A percentile compares a stretch with the other conserved stretches of the same genome.
These are phyloP conservation scores for Otis tarda DNA, from an alignment of 2,113 vertebrate genomes.

Conservation along the genomic window DNA sequence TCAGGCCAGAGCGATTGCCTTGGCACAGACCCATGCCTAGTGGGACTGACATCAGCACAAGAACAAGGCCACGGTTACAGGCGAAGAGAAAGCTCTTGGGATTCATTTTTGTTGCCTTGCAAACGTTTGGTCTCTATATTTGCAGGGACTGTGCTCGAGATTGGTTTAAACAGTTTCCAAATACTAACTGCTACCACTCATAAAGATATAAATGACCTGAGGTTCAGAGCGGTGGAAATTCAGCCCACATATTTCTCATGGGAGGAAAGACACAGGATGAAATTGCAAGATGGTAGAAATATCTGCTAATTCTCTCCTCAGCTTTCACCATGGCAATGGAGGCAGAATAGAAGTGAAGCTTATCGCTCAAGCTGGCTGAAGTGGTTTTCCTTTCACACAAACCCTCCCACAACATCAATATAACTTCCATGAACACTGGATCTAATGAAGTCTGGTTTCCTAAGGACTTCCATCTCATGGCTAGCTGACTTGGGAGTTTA, in stretches of 20 bases:
- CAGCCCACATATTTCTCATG: constrained; percentile 36
- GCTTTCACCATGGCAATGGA: neutral
- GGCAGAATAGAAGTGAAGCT: constrained; percentile 2
- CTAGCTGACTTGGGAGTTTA: constrained; percentile 52
- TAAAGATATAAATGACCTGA: constrained; percentile 12
- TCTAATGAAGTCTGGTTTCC: constrained; percentile 57
- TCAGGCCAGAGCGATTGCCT: constrained; percentile 28
- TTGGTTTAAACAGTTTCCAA: neutral
- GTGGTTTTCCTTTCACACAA: constrained; percentile 36
- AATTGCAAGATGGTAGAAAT: constrained; percentile 36
- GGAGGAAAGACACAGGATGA: constrained; percentile 29
- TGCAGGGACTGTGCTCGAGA: neutral
- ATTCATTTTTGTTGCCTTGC: constrained; percentile 42
- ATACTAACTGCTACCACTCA: neutral
- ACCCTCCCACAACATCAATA: constrained; percentile 51
- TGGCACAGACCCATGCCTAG: constrained; percentile 13
- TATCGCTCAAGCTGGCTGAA: constrained; percentile 44
- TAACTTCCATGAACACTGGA: constrained; percentile 33
- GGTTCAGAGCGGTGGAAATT: constrained; percentile 3
- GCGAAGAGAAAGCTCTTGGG: constrained; percentile 2
- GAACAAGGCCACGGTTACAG: constrained; percentile 22
- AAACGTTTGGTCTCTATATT: constrained; percentile 16
- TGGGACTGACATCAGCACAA: constrained; percentile 12
- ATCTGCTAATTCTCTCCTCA: constrained; percentile 25
- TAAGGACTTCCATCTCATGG: constrained; percentile 42